Conservation (phyloP, 2,113 vertebrate genomes). For the Danionella cerebrum region DNA sequence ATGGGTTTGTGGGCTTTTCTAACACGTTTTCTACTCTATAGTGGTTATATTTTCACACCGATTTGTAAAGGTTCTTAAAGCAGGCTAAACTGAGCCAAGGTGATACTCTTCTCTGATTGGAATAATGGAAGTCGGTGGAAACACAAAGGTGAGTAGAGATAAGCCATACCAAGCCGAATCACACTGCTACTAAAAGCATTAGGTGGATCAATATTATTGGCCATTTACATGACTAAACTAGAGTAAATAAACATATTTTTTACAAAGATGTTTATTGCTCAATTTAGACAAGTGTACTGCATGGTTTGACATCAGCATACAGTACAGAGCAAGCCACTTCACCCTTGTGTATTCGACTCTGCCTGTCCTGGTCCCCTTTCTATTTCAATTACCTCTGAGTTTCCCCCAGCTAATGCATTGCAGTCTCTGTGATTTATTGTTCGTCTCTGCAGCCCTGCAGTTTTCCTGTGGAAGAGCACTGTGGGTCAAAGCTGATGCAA, state of each 20-base stretch:
- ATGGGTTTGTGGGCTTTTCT: no score
- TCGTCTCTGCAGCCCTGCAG: background rate
- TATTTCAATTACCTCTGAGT: slow-evolving; percentile 23
- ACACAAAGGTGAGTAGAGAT: no score
- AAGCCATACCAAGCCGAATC: no score
- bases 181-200: no score
- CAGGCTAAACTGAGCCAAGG: no score
- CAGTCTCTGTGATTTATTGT: slow-evolving; percentile 21
- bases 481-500: background rate
- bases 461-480: background rate
- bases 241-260: background rate
- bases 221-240: background rate
- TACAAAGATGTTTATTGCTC: background rate
- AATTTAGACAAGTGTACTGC: background rate
- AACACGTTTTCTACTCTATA: no score
- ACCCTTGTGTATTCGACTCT: background rate
- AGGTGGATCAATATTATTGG: no score
- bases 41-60: no score
- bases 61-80: no score
- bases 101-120: no score
- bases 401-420: slow-evolving; percentile 3
- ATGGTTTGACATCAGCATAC: background rate
- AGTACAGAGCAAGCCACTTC: background rate
- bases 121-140: no score
- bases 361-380: background rate